Evolutionary conservation across 2,888 invertebrate genomes (phyloP), one percentile per base, ranked within the genome.

Genomic region (Eupithecia centaureata): DNA sequence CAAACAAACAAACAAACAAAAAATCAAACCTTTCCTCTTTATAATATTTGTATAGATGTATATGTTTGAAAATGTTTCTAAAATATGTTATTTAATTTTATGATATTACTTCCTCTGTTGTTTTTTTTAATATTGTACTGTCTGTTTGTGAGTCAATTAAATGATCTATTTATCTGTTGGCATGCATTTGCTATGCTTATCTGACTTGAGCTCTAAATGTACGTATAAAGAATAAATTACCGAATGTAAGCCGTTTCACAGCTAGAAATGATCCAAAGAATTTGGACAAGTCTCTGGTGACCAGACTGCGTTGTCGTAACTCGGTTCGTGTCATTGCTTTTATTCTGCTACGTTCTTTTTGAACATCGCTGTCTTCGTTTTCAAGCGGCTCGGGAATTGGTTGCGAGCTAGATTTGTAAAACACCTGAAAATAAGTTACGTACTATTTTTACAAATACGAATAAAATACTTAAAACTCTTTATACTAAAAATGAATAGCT

Each of bases 201-300:
- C n/a, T n/a, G n/a, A n/a, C n/a, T n/a, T n/a, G n/a, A 33, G 33
- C 33, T 33, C 13, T 42, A 8, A 42, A 42, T 10, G 1, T 12
- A 22, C 22, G 47, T 10, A 47, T 47, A 22, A n/a, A n/a, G 47
- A 22, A 12, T 58, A 5, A 58, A 84, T 81, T 64, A 93, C 94
- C 92, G 56, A 95, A 88, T 0, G 94, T 95, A 1, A 97, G 90
- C 68, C 96, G 95, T 84, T 97, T 96, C 0, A 98, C 98, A 0
- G 97, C 98, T 27, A 96, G 84, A 70, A 96, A 94, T 0, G 92
- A 87, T 1, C 94, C 94, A 81, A 97, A 98, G 80, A 94, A 95
- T 84, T 98, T 98, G 12, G 96, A 95, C 32, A 98, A 92, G 81
- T 95, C 94, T 73, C 94, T 94, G 74, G 96, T 86, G 3, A 96